Conservation (phyloP, 1,140 invertebrate genomes). For the Leptinotarsa defecta region DNA sequence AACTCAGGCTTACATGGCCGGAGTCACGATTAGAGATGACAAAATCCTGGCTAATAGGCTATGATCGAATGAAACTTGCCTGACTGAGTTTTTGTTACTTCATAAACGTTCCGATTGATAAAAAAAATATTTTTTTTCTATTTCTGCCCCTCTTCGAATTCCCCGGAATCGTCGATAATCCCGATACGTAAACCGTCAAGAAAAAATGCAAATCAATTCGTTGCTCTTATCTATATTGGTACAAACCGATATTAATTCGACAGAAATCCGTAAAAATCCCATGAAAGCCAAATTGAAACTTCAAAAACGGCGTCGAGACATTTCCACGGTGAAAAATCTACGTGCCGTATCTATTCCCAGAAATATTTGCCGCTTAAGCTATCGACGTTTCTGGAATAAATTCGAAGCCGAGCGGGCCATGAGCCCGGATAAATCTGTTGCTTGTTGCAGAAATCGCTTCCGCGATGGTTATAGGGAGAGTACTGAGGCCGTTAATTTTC, state of each 20-base stretch:
- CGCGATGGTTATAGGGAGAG: background rate
- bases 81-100: too few relatives aligned
- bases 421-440: constrained; percentile 30
- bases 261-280: constrained; percentile 18
- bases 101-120: too few relatives aligned
- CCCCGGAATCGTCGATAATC: too few relatives aligned
- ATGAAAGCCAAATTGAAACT: constrained; percentile 35
- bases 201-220: constrained; percentile 2
- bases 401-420: constrained; percentile 34
- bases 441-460: constrained; percentile 26
- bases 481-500: too few relatives aligned
- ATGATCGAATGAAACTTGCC: too few relatives aligned
- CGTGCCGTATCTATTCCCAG: constrained; percentile 32
- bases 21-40: too few relatives aligned
- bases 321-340: constrained; percentile 22
- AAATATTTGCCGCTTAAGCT: constrained; percentile 30
- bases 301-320: constrained; percentile 29
- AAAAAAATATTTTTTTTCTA: too few relatives aligned
- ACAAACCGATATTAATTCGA: constrained; percentile 21
- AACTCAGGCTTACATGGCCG: too few relatives aligned
- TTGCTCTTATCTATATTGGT: constrained; percentile 12
- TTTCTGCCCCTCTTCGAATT: too few relatives aligned
- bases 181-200: background rate
- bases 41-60: too few relatives aligned
- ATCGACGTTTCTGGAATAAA: constrained; percentile 35